Percentiles rank a stretch among this genome's conserved stretches.
phyloP scores from a whole-genome alignment of 2,888 invertebrate genomes.

The Candidula unifasciata region DNA sequence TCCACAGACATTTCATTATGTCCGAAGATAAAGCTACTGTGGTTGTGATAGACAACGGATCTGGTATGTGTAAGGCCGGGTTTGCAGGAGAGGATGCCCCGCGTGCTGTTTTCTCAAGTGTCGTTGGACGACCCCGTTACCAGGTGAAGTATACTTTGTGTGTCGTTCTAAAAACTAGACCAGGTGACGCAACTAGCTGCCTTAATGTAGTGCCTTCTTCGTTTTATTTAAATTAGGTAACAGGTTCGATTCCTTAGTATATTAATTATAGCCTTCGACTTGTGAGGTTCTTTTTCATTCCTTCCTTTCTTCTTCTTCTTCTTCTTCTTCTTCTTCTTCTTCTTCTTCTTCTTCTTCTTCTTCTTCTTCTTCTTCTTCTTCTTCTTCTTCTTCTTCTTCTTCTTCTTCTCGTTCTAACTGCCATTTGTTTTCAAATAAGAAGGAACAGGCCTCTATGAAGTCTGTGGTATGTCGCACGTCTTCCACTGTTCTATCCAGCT shows the following conservation, averaged over 20 bases:
- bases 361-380: slow-evolving; percentile 21
- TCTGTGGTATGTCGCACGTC: too few species aligned
- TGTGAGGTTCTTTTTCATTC: too few species aligned
- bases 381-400: slow-evolving; percentile 21
- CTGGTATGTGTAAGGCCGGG: slow-evolving; percentile 84
- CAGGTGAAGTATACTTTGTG: background rate
- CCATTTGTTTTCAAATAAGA: too few species aligned
- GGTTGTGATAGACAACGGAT: slow-evolving; percentile 96
- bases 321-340: background rate
- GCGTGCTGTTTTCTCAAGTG: slow-evolving; percentile 50
- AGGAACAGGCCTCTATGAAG: too few species aligned
- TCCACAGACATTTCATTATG: slow-evolving; percentile 12
- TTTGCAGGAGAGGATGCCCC: slow-evolving; percentile 56
- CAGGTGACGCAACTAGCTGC: too few species aligned
- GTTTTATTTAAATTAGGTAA: too few species aligned
- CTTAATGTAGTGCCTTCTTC: too few species aligned
- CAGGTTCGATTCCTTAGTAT: too few species aligned
- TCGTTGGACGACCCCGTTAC: slow-evolving; percentile 50
- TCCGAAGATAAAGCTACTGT: slow-evolving; percentile 58
- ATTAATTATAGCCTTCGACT: too few species aligned
- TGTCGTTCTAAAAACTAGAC: too few species aligned
- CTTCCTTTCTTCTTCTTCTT: background rate
- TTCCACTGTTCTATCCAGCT: too few species aligned
- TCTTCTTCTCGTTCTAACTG: slow-evolving; percentile 4
- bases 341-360: slow-evolving; percentile 2